A percentile compares a stretch with the other conserved stretches of the same genome.
Evolutionary conservation across 2,113 vertebrate species (phyloP).

Genomic region (Pachycephala philippinensis): DNA sequence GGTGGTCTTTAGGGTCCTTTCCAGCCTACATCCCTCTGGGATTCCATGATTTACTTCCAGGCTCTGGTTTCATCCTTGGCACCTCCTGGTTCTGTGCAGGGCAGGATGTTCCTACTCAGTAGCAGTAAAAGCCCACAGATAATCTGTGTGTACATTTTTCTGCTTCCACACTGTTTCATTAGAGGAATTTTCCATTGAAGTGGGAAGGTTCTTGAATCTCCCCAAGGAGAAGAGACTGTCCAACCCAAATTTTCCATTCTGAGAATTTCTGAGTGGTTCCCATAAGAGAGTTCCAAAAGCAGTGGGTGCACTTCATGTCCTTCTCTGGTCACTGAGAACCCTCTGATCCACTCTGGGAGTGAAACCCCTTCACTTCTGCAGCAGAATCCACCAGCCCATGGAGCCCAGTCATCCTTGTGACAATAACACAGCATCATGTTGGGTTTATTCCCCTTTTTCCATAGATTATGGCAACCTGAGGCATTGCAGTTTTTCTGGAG

Average conservation of each 20-base stretch:
- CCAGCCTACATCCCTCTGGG: not conserved
- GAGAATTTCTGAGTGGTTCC: not conserved
- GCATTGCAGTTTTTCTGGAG: not conserved
- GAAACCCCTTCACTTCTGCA: not conserved
- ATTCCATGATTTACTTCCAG: not conserved
- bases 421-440: accelerated
- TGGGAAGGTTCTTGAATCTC: not conserved
- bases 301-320: accelerated
- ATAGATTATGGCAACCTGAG: not conserved
- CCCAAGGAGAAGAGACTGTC: not conserved
- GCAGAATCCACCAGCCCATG: accelerated
- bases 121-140: accelerated
- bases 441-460: not conserved
- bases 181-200: accelerated
- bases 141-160: accelerated
- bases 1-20: accelerated
- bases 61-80: not conserved
- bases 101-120: not conserved
- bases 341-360: not conserved
- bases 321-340: not conserved
- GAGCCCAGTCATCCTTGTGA: not conserved
- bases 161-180: not conserved
- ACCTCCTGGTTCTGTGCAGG: not conserved
- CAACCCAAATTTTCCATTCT: not conserved
- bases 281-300: accelerated